A percentile compares a stretch with the other conserved stretches of the same genome.
Evolutionary conservation across 53 echinoderm and acorn worm species (phyloP).

Genomic region (Luidia sarsii): DNA sequence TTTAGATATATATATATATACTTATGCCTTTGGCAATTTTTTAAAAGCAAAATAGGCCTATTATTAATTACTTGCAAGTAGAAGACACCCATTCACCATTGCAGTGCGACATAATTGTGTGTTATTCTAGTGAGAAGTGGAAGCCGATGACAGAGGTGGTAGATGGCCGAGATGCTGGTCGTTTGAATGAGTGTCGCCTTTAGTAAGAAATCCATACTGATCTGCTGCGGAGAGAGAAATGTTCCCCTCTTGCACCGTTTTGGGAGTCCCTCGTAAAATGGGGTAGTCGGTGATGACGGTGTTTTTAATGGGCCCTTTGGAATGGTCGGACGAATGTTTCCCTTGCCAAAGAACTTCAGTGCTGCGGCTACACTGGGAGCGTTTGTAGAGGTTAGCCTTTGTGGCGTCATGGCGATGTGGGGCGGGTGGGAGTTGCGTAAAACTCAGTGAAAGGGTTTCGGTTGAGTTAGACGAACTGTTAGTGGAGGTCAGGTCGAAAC

Average conservation of each 20-base stretch:
- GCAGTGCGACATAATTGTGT: too few relatives aligned
- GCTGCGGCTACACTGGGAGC: constrained; percentile 33
- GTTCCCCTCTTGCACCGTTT: constrained; percentile 1
- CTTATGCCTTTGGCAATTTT: too few relatives aligned
- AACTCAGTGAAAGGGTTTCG: constrained; percentile 13
- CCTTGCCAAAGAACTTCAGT: constrained; percentile 4
- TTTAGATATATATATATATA: too few relatives aligned
- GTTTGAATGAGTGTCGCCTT: neutral
- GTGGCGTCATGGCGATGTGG: constrained; percentile 32
- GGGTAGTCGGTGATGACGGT: constrained; percentile 2
- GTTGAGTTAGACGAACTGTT: neutral
- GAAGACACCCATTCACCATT: too few relatives aligned
- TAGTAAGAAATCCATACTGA: constrained; percentile 4
- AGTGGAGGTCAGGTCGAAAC: constrained; percentile 24
- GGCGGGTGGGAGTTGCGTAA: constrained; percentile 9
- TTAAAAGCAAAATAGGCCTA: too few relatives aligned
- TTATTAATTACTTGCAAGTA: too few relatives aligned
- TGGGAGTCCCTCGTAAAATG: neutral
- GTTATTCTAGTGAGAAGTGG: too few relatives aligned
- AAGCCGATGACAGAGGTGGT: constrained; percentile 21
- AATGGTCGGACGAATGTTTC: neutral
- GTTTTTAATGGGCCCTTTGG: neutral
- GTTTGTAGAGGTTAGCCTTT: constrained; percentile 15
- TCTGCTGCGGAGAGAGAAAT: neutral
- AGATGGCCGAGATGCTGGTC: constrained; percentile 15